Percentiles rank a stretch among this genome's conserved stretches.
phyloP scores from a whole-genome alignment of 2,888 invertebrate species.

The Cheilosia variabilis region DNA sequence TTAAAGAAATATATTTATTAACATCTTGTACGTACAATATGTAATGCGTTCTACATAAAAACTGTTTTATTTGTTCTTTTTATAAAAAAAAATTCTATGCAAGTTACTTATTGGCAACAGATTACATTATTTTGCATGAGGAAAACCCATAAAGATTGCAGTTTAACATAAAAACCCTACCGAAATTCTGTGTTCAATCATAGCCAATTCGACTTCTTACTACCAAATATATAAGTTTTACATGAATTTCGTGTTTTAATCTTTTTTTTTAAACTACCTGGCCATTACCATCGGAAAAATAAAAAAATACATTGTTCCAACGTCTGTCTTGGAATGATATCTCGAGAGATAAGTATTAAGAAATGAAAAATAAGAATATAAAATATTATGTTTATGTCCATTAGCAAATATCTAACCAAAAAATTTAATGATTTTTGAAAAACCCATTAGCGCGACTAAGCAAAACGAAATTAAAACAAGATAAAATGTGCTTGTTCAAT shows the following conservation, averaged over 20 bases:
- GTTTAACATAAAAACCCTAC: constrained; percentile 10
- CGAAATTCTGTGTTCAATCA: constrained; percentile 10
- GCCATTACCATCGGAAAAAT: constrained; percentile 59
- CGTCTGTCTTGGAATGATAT: constrained; percentile 67
- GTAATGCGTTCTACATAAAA: constrained; percentile 44
- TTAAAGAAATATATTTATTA: constrained; percentile 69
- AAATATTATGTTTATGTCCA: constrained; percentile 8
- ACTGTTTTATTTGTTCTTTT: constrained; percentile 27
- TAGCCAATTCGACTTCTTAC: neutral
- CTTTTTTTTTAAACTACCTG: constrained; percentile 40
- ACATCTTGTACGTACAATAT: constrained; percentile 52
- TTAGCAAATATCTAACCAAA: constrained; percentile 4
- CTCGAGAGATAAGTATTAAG: constrained; percentile 45
- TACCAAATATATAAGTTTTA: neutral
- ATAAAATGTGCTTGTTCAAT: no score
- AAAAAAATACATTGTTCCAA: constrained; percentile 57
- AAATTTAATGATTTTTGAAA: neutral
- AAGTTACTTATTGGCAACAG: constrained; percentile 46
- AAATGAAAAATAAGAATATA: constrained; percentile 28
- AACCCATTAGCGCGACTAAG: no score
- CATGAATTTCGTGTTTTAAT: constrained; percentile 1
- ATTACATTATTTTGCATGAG: constrained; percentile 22
- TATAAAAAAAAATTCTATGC: constrained; percentile 42
- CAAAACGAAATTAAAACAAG: no score
- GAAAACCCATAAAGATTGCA: constrained; percentile 11